Percentiles rank a stretch among this genome's conserved stretches.
Conservation (phyloP, 1,140 invertebrate genomes). For the Halictus rubicundus region DNA sequence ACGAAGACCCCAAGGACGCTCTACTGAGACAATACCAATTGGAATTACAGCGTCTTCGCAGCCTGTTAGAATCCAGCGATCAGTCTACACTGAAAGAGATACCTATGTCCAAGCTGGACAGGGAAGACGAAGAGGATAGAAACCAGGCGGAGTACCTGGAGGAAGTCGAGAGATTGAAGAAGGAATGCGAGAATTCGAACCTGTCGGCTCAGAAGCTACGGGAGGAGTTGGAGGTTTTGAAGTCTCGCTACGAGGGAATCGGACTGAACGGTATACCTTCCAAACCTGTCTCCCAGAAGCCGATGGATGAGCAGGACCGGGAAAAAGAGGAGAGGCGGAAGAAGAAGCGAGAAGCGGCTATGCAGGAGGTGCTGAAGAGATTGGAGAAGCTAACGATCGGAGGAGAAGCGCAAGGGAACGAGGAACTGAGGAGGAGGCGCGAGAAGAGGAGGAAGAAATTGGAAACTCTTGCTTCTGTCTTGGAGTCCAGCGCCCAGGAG, state of each 20-base stretch:
- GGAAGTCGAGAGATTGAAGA: conserved; percentile 71
- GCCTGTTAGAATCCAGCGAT: conserved; percentile 82
- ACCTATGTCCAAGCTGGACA: conserved; percentile 17
- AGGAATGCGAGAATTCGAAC: conserved; percentile 73
- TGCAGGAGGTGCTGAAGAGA: conserved; percentile 73
- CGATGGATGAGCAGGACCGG: conserved; percentile 54
- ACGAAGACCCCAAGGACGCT: conserved; percentile 94
- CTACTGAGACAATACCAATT: conserved; percentile 93
- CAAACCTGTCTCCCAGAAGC: background rate
- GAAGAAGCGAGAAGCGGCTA: conserved; percentile 74
- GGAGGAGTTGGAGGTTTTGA: conserved; percentile 72
- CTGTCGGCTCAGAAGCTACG: conserved; percentile 70
- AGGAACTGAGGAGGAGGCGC: conserved; percentile 69
- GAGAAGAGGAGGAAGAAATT: conserved; percentile 75
- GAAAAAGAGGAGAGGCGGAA: conserved; percentile 69
- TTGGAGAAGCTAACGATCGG: conserved; percentile 77
- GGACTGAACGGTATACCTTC: background rate
- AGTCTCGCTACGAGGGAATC: conserved; percentile 64
- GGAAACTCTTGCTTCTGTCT: conserved; percentile 72
- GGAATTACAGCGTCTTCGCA: conserved; percentile 89
- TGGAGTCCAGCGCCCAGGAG: conserved; percentile 74
- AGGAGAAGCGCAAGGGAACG: conserved; percentile 74
- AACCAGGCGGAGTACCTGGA: conserved; percentile 49
- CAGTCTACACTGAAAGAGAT: conserved; percentile 37
- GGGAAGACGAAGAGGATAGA: conserved; percentile 34